These are phyloP conservation scores for Prorops nasuta DNA, from an alignment of 1,140 invertebrate genomes.

Conservation along the genomic window DNA sequence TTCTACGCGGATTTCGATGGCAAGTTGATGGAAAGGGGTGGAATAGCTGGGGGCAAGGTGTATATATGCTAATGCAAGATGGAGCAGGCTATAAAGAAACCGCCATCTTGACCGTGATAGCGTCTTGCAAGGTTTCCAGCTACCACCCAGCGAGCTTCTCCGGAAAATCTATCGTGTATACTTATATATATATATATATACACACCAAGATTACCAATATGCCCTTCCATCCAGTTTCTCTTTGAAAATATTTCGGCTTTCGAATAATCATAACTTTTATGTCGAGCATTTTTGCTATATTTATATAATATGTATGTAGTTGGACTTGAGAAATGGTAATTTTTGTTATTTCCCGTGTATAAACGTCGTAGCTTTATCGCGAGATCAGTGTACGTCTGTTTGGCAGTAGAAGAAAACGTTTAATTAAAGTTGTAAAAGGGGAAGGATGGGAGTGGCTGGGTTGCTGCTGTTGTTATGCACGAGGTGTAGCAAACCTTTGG, in stretches of 20 bases:
- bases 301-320: too few relatives aligned
- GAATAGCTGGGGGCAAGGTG: slow-evolving; percentile 44
- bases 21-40: slow-evolving; percentile 47
- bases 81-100: slow-evolving; percentile 21
- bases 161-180: slow-evolving; percentile 40
- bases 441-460: slow-evolving; percentile 26
- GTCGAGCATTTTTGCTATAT: too few relatives aligned
- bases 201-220: slow-evolving; percentile 48
- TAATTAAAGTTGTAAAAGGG: slow-evolving; percentile 45
- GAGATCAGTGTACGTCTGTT: too few relatives aligned
- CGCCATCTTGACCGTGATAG: slow-evolving; percentile 51
- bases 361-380: too few relatives aligned
- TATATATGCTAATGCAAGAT: slow-evolving; percentile 56
- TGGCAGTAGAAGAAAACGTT: slow-evolving; percentile 41
- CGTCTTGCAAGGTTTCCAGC: slow-evolving; percentile 38
- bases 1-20: slow-evolving; percentile 19
- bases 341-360: too few relatives aligned
- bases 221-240: too few relatives aligned
- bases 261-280: too few relatives aligned
- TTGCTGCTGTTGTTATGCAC: slow-evolving; percentile 50
- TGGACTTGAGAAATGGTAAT: too few relatives aligned
- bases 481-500: slow-evolving; percentile 33
- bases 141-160: slow-evolving; percentile 21
- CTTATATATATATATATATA: too few relatives aligned
- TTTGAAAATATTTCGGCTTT: too few relatives aligned